Evolutionary conservation across 2,797 vertebrate species (phyloP).

Genomic region (Pempheris klunzingeri): DNA sequence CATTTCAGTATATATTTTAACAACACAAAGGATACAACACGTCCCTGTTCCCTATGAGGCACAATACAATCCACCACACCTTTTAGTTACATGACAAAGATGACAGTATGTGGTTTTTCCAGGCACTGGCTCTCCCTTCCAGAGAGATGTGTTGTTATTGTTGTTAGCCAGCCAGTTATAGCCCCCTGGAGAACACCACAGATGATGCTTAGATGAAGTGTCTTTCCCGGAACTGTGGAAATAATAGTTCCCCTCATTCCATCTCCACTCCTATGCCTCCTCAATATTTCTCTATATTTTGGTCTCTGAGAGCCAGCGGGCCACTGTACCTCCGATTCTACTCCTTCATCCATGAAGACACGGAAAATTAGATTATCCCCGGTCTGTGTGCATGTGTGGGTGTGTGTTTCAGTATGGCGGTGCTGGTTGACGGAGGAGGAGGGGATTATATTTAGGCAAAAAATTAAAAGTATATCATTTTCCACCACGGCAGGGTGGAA

Average conservation of each 20-base stretch:
- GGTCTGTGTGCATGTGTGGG: conserved; percentile 31
- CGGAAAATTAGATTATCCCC: conserved; percentile 61
- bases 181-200: conserved; percentile 73
- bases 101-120: conserved; percentile 49
- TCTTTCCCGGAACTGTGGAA: conserved; percentile 67
- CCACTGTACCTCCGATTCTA: conserved; percentile 52
- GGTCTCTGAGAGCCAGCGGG: conserved; percentile 52
- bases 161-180: conserved; percentile 70
- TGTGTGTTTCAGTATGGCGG: conserved; percentile 28
- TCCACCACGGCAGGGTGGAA: neutral
- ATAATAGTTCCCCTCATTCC: conserved; percentile 61
- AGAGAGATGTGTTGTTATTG: conserved; percentile 73
- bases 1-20: neutral
- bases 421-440: conserved; percentile 2
- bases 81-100: conserved; percentile 60
- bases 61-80: conserved; percentile 20
- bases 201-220: conserved; percentile 74
- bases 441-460: conserved; percentile 28
- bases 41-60: conserved; percentile 18
- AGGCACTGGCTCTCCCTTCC: conserved; percentile 51
- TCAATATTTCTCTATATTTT: conserved; percentile 55
- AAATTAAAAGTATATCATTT: conserved; percentile 11
- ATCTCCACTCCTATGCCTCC: conserved; percentile 45
- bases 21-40: conserved; percentile 24
- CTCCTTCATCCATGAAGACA: conserved; percentile 64